phyloP scores from a whole-genome alignment of 2,797 vertebrate species.

The Rhabdophis nuchalis region DNA sequence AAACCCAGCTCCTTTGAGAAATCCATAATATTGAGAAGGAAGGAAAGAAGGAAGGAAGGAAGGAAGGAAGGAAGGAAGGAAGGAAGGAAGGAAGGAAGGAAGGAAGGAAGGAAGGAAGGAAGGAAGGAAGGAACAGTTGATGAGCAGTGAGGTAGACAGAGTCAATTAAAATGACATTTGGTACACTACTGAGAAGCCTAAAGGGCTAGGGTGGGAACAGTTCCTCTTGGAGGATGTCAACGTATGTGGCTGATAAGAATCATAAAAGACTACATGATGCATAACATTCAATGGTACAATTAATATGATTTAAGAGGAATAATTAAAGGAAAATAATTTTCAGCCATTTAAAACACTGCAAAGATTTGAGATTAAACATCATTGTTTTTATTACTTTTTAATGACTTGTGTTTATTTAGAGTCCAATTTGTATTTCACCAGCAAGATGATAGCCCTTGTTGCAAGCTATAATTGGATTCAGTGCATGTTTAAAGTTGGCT shows the following conservation, averaged over 20 bases:
- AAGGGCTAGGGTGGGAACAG: background rate
- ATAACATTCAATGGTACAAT: conserved; percentile 10
- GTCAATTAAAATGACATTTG: background rate
- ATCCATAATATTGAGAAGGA: background rate
- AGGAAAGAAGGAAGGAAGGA: no score
- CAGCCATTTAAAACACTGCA: conserved; percentile 7
- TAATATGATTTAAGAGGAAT: conserved; percentile 16
- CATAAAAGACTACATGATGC: background rate
- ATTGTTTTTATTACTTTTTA: conserved; percentile 6
- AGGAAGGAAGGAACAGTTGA: background rate
- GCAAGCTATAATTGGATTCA: background rate
- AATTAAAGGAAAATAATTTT: conserved; percentile 22
- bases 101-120: background rate
- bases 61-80: no score
- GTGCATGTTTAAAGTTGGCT: background rate
- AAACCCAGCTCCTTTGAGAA: background rate
- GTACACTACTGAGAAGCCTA: background rate
- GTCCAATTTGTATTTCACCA: conserved; percentile 1
- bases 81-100: no score
- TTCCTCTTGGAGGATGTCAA: background rate
- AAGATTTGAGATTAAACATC: background rate
- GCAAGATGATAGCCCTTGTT: background rate
- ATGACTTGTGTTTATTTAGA: background rate
- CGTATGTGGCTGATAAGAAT: background rate
- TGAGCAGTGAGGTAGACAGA: background rate